Evolutionary conservation across 1,140 invertebrate species (phyloP).

Genomic region (Drosophila nasuta): DNA sequence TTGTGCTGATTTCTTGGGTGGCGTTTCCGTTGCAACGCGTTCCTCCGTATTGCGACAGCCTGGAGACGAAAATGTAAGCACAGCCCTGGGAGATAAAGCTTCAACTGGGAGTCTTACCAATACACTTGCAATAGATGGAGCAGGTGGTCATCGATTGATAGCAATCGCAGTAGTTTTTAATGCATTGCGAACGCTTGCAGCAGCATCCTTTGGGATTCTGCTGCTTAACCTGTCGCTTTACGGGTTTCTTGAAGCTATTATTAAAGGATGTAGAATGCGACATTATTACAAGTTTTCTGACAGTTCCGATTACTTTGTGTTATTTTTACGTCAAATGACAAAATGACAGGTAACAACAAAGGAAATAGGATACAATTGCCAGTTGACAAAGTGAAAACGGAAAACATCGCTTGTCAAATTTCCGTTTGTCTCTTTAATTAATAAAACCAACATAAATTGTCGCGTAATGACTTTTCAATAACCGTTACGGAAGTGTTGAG

Average conservation of each 20-base stretch:
- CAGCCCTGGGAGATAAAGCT: fast-evolving
- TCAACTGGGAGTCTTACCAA: conserved; percentile 42
- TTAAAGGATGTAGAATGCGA: background rate
- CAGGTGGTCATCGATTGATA: conserved; percentile 71
- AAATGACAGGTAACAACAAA: background rate
- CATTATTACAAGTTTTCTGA: conserved; percentile 12
- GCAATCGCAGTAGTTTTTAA: conserved; percentile 75
- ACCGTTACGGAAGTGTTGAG: conserved; percentile 14
- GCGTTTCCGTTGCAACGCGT: conserved; percentile 17
- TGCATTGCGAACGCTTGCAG: conserved; percentile 72
- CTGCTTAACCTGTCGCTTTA: conserved; percentile 22
- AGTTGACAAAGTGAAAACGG: conserved; percentile 4
- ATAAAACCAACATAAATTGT: background rate
- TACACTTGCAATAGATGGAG: conserved; percentile 56
- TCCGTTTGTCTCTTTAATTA: background rate
- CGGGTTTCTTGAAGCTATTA: conserved; percentile 15
- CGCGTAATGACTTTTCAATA: background rate
- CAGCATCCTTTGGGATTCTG: conserved; percentile 56
- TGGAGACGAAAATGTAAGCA: background rate
- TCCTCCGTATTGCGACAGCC: conserved; percentile 67
- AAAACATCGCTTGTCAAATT: background rate
- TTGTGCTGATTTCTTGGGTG: conserved; percentile 39
- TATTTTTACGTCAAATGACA: background rate
- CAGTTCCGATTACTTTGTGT: background rate
- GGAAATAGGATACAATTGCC: background rate